Evolutionary conservation across 2,888 invertebrate species (phyloP), one percentile per base, ranked within the genome.

Genomic region (Ochlodes sylvanus): DNA sequence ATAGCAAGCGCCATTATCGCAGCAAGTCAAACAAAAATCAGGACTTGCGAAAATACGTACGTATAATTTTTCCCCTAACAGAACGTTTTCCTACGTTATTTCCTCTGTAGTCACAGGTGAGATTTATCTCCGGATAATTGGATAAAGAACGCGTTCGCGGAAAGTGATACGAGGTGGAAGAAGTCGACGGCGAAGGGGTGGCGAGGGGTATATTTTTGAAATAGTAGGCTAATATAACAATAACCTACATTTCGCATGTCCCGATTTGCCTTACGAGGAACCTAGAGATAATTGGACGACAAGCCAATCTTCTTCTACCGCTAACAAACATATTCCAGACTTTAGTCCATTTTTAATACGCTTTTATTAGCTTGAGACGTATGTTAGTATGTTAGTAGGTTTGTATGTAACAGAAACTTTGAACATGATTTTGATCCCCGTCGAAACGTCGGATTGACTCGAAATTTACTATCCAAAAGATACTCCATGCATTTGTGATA

Each of bases 91-190:
- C 66, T 86, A 77, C 82, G 86, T 83, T 85, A 88, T 89, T 89
- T 87, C 89, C 88, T 82, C 85, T 79, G 85, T 88, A 92, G 93
- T 90, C 91, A 86, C 93, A 93, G 93, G 93, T 93, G 93, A 92
- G 90, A 93, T 92, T 92, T 93, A 93, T 93, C 90, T 92, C 83
- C 88, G 87, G 88, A 89, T 93, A 93, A 93, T 93, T 93, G 93
- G 93, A 92, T 93, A 91, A 92, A 91, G 90, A 92, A 91, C 89
- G 91, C 88, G 86, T 87, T 88, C 83, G 87, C 87, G 90, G 86
- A 87, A 88, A 86, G 86, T 92, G 91, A 91, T 92, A 88, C 90
- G 88, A 84, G 80, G 81, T 82, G 88, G 87, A 87, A 88, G 80
- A 79, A 80, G 81, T 82, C 81, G 79, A 79, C 72, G 73, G 73